Evolutionary conservation across 2,888 invertebrate genomes (phyloP).

Genomic region (Ochropacha duplaris): DNA sequence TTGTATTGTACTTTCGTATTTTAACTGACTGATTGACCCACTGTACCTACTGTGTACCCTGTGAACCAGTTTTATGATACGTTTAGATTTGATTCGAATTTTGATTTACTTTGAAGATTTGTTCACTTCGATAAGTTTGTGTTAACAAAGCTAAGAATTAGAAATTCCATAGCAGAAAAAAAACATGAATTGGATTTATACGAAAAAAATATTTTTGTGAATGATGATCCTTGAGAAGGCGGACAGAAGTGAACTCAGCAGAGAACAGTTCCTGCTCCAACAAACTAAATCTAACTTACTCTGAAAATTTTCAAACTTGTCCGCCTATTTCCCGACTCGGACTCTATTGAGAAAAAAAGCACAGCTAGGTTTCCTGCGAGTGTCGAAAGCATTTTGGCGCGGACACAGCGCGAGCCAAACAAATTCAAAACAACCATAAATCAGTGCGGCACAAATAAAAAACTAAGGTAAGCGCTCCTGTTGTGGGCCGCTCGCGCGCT

Average conservation of each 20-base stretch:
- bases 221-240: not conserved
- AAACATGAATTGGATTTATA: no score
- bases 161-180: no score
- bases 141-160: no score
- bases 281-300: constrained; percentile 1
- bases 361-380: constrained; percentile 56
- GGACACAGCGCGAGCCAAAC: constrained; percentile 46
- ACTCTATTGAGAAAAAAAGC: constrained; percentile 35
- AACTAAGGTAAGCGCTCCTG: constrained; percentile 82
- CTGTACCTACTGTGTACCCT: not conserved
- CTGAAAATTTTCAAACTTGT: not conserved
- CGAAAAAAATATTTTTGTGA: not conserved
- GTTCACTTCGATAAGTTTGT: no score
- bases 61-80: not conserved
- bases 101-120: no score
- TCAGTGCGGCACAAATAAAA: constrained; percentile 78
- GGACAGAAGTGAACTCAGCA: not conserved
- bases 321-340: constrained; percentile 1
- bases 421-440: constrained; percentile 81
- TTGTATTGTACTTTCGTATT: not conserved
- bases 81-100: no score
- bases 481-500: constrained; percentile 64
- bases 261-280: not conserved
- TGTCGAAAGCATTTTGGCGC: constrained; percentile 73
- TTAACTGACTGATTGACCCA: not conserved